Conservation (phyloP, 2,797 vertebrate species). For the Pachyuromys duprasi region DNA sequence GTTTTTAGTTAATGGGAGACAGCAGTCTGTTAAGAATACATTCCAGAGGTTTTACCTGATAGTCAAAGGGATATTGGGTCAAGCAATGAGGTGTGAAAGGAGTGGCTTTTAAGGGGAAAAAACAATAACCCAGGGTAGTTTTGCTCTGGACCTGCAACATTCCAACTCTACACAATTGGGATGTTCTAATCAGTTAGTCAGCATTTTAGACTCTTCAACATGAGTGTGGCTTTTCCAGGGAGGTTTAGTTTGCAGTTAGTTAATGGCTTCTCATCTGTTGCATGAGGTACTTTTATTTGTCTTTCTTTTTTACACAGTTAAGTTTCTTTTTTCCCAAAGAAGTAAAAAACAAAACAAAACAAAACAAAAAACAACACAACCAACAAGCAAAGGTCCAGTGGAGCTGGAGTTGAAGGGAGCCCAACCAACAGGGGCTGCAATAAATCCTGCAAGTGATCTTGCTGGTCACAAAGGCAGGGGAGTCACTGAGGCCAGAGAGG, state of each 20-base stretch:
- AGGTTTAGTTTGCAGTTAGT: neutral
- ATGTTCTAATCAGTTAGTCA: neutral
- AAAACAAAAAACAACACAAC: too few relatives aligned
- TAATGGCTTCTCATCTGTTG: neutral
- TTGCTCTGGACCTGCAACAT: neutral
- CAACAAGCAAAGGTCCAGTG: neutral
- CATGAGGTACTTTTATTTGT: too few relatives aligned
- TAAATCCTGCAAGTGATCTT: neutral
- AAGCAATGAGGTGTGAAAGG: neutral
- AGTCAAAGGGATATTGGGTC: neutral
- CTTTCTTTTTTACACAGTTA: neutral
- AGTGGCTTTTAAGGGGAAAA: too few relatives aligned
- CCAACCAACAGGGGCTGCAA: neutral
- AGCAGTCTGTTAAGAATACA: neutral
- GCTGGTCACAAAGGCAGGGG: neutral
- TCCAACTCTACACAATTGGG: neutral
- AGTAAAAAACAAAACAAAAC: neutral
- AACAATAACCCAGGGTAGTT: neutral
- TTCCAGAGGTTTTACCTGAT: neutral
- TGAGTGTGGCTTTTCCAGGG: neutral
- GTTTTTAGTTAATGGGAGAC: neutral
- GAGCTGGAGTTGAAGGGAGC: rapidly evolving
- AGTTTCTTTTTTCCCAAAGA: neutral
- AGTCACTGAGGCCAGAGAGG: neutral
- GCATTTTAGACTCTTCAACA: neutral